phyloP scores from a whole-genome alignment of 2,888 invertebrate species.

The Imbricaverruca yamaguchii region DNA sequence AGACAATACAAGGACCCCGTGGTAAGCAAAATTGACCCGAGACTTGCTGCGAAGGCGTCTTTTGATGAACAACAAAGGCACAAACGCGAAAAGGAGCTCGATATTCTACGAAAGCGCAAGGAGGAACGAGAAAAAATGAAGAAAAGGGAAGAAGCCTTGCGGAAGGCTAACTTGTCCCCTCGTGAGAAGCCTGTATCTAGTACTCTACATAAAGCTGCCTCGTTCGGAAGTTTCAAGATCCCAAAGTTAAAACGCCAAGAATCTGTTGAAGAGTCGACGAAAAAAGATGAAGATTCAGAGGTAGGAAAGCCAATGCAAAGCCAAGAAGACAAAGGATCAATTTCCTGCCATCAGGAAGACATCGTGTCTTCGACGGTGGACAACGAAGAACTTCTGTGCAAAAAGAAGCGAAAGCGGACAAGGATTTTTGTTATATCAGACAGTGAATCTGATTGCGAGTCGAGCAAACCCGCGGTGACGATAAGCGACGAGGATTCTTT shows the following conservation, averaged over 20 bases:
- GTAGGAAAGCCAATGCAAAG: too few species aligned
- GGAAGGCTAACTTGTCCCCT: not conserved
- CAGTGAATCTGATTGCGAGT: slow-evolving; percentile 26
- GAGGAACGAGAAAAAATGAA: not conserved
- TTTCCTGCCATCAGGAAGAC: not conserved
- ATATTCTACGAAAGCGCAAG: not conserved
- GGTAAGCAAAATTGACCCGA: not conserved
- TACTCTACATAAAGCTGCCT: not conserved
- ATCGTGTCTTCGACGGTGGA: not conserved
- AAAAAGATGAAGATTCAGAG: too few species aligned
- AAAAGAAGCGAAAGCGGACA: slow-evolving; percentile 51
- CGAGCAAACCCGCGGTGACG: not conserved
- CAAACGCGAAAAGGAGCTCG: not conserved
- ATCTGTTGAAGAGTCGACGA: slow-evolving; percentile 27
- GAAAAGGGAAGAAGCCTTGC: not conserved
- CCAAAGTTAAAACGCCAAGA: slow-evolving; percentile 47
- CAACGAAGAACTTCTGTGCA: slow-evolving; percentile 34
- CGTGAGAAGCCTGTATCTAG: not conserved
- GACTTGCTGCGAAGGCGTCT: not conserved
- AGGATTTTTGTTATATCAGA: slow-evolving; percentile 42
- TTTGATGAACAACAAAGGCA: not conserved
- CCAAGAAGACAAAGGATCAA: not conserved
- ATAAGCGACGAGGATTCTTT: too few species aligned
- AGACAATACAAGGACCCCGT: too few species aligned
- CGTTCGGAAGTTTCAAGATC: slow-evolving; percentile 48